A percentile compares a stretch with the other conserved stretches of the same genome.
phyloP scores from a whole-genome alignment of 1,140 invertebrate genomes.

The Bombus fervidus region DNA sequence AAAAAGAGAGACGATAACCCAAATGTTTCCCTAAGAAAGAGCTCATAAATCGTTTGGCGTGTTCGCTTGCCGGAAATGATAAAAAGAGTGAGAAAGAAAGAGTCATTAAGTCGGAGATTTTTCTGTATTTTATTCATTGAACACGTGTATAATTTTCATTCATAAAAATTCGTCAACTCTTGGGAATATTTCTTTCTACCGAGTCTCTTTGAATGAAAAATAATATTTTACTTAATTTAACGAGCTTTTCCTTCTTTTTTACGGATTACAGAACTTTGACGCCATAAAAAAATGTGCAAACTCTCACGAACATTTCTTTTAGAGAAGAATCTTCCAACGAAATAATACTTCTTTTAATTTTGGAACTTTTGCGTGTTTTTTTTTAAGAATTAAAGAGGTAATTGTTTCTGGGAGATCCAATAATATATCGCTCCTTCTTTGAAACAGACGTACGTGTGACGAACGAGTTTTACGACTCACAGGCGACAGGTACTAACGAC shows the following conservation, averaged over 20 bases:
- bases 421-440: neutral
- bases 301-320: too few species aligned
- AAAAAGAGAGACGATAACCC: neutral
- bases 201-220: neutral
- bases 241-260: too few species aligned
- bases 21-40: neutral
- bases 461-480: neutral
- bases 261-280: too few species aligned
- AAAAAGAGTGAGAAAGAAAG: neutral
- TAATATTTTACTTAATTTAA: neutral
- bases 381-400: neutral
- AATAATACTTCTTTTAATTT: too few species aligned
- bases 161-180: neutral
- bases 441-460: neutral
- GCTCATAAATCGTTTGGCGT: neutral
- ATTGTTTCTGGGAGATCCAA: neutral
- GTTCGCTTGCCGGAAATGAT: constrained; percentile 12
- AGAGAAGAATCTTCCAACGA: too few species aligned
- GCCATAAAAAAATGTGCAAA: too few species aligned
- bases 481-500: neutral
- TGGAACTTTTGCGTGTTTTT: too few species aligned
- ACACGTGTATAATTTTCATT: constrained; percentile 1
- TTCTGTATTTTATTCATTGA: neutral
- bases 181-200: neutral
- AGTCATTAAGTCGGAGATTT: neutral